Base-by-base conservation (phyloP, 2,113 vertebrate species). In the Pangasianodon hypophthalmus region DNA sequence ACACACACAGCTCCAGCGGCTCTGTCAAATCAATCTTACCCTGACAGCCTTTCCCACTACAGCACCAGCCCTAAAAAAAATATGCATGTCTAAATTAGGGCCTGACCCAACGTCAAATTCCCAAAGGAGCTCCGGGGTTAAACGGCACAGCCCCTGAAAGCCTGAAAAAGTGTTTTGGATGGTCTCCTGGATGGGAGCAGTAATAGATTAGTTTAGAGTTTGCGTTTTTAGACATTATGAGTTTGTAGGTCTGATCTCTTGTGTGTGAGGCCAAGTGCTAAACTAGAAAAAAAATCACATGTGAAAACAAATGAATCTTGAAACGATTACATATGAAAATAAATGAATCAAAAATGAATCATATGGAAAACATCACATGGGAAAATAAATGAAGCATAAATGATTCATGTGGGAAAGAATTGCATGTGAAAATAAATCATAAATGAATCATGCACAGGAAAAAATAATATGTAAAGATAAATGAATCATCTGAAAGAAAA, bases 11-110 rank as follows among this genome's bases (percentile, higher is more conserved):
- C 90, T 90, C 92, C 85, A 71, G 79, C 88, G 92, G 95, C 85
- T 90, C 89, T 37, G 88, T 94, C 93, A 94, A 93, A 96, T 95
- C 94, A 95, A 95, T 96, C 94, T 95, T 94, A 85, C 79, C 73
- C 75, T 94, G 95, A 95, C 95, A 95, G 93, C 91, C 73, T 84
- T 88, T 93, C 93, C 95, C 93, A 91, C 84, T 84, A 93, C 93
- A 94, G 86, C 93, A 52, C 86, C 85, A 88, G 87, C 84, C 88
- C 91, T 93, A 92, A 93, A 94, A 95, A 86, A 93, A 94, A 94
- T 4, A 91, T 92, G 92, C 92, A 92, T 90, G 79, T 93, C 93
- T 94, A 96, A 95, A 95, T 95, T 92, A 94, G 92, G 93, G 93
- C 83, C 87, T 94, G 93, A 95, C 94, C 93, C 87, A 93, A 93